Conservation (phyloP, 2,113 vertebrate genomes). For the Shinisaurus crocodilurus region DNA sequence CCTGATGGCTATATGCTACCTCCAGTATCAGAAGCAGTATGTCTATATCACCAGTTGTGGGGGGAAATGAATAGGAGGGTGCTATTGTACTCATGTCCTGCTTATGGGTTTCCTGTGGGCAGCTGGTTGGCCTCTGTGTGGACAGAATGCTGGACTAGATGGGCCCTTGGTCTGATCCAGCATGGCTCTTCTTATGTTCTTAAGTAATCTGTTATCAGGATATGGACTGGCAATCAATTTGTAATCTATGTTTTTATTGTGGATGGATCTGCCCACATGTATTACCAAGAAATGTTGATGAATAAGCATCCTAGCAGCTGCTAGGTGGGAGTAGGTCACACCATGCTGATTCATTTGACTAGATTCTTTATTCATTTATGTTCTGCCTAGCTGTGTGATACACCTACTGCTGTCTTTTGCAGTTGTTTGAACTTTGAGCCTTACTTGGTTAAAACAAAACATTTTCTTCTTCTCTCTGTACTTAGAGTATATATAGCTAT, state of each 20-base stretch:
- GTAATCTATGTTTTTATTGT: neutral
- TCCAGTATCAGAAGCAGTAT: too few relatives aligned
- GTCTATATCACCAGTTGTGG: too few relatives aligned
- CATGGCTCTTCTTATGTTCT: too few relatives aligned
- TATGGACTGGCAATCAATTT: neutral
- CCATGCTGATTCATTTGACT: neutral
- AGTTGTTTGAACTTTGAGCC: neutral
- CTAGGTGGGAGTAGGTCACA: neutral
- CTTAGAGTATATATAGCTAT: neutral
- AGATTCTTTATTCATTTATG: neutral
- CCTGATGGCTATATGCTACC: too few relatives aligned
- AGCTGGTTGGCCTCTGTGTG: too few relatives aligned
- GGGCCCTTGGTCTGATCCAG: too few relatives aligned
- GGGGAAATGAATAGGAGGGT: too few relatives aligned
- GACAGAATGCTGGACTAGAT: too few relatives aligned
- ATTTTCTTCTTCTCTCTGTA: neutral
- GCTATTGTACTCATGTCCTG: too few relatives aligned
- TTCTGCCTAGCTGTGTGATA: neutral
- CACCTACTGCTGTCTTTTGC: neutral
- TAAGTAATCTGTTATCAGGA: conserved; percentile 21
- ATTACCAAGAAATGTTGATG: neutral
- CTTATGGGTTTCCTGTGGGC: too few relatives aligned
- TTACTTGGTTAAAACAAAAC: neutral
- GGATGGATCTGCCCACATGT: neutral
- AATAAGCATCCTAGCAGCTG: neutral